Evolutionary conservation across 2,797 vertebrate genomes (phyloP).

Genomic region (Pipistrellus kuhlii): DNA sequence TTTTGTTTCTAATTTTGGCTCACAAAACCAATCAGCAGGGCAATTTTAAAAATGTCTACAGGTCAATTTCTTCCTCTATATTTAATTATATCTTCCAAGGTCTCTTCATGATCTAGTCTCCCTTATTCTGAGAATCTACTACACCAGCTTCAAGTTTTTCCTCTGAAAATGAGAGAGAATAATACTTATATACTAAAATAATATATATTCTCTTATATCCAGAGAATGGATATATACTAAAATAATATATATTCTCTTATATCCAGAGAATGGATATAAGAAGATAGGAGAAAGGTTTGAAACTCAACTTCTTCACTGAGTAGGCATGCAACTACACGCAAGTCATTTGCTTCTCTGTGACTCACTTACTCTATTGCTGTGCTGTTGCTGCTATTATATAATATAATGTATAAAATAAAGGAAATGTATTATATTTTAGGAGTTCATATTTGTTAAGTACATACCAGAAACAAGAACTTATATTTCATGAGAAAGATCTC

Average conservation of each 20-base stretch:
- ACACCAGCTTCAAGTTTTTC: neutral
- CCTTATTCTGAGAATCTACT: neutral
- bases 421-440: neutral
- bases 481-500: neutral
- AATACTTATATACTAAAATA: neutral
- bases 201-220: too few relatives aligned
- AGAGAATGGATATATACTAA: neutral
- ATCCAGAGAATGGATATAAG: too few relatives aligned
- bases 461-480: neutral
- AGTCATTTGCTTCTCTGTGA: neutral
- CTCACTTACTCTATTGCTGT: neutral
- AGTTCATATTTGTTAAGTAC: neutral
- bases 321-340: neutral
- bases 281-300: neutral
- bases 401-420: neutral
- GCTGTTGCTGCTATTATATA: neutral
- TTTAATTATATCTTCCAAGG: neutral
- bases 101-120: neutral
- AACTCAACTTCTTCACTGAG: neutral
- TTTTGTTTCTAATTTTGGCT: neutral
- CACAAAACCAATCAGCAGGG: neutral
- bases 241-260: too few relatives aligned
- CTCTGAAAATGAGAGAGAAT: neutral
- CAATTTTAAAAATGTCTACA: neutral
- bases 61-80: neutral